These are phyloP conservation scores for Linyphia triangularis DNA, from an alignment of 2,888 invertebrate species.

Conservation along the genomic window DNA sequence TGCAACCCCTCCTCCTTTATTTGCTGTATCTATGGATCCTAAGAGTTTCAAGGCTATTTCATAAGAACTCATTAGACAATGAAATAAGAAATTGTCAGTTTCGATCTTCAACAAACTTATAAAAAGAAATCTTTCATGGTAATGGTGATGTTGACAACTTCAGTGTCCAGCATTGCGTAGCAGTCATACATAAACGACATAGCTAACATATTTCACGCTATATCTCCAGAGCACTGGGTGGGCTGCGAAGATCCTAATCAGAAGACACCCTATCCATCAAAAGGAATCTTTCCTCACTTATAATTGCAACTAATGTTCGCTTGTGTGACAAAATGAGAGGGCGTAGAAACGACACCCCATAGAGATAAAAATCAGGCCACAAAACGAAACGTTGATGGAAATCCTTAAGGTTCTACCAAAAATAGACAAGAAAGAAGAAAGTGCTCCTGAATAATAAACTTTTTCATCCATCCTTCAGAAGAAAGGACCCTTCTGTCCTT, in stretches of 20 bases:
- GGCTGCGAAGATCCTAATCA: not conserved
- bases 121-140: no score
- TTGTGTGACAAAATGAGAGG: not conserved
- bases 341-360: not conserved
- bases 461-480: slow-evolving; percentile 10
- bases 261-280: not conserved
- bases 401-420: no score
- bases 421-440: not conserved
- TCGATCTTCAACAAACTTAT: no score
- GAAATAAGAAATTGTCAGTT: no score
- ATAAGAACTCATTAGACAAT: no score
- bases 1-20: no score
- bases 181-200: no score
- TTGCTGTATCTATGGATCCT: no score
- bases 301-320: slow-evolving; percentile 23
- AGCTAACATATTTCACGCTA: no score
- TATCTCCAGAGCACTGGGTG: not conserved
- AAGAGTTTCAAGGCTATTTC: no score
- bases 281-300: not conserved
- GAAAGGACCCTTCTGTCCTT: not conserved
- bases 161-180: no score
- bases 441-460: not conserved
- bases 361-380: slow-evolving; percentile 6
- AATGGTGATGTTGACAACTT: no score
- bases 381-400: slow-evolving; percentile 8